Conservation (phyloP, 2,888 invertebrate genomes). For the Leucania comma region DNA sequence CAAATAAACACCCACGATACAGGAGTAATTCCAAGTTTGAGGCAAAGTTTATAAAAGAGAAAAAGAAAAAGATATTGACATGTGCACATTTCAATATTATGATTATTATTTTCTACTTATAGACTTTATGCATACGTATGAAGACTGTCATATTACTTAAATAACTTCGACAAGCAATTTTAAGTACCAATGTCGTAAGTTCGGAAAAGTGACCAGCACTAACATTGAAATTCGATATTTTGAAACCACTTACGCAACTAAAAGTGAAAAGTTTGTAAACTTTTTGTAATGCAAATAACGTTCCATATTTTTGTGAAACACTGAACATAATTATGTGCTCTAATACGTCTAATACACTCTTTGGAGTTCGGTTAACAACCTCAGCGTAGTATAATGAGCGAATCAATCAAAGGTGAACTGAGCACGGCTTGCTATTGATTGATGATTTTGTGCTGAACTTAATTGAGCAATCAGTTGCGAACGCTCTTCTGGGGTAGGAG, state of each 20-base stretch:
- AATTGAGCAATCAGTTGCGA: slow-evolving; percentile 64
- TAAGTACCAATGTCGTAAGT: neutral
- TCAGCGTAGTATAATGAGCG: slow-evolving; percentile 62
- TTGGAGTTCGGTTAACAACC: slow-evolving; percentile 57
- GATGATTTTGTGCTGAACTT: slow-evolving; percentile 63
- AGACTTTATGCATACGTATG: too few relatives aligned
- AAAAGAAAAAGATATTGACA: too few relatives aligned
- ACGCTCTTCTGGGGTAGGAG: slow-evolving; percentile 50
- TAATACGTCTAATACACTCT: slow-evolving; percentile 25
- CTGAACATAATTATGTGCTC: slow-evolving; percentile 34
- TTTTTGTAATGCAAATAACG: slow-evolving; percentile 31
- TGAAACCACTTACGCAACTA: slow-evolving; percentile 25
- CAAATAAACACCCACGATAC: too few relatives aligned
- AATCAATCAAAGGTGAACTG: slow-evolving; percentile 68
- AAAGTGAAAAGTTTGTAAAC: slow-evolving; percentile 27
- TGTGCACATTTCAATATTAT: too few relatives aligned
- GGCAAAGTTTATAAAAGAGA: too few relatives aligned
- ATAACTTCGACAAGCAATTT: neutral
- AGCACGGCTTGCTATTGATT: slow-evolving; percentile 62
- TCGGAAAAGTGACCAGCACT: slow-evolving; percentile 5
- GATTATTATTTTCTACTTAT: too few relatives aligned
- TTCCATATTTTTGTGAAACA: slow-evolving; percentile 28
- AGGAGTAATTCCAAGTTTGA: too few relatives aligned
- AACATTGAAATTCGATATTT: slow-evolving; percentile 26
- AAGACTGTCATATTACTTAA: neutral